Evolutionary conservation across 1,140 invertebrate species (phyloP).

Genomic region (Drosophila murphyi): DNA sequence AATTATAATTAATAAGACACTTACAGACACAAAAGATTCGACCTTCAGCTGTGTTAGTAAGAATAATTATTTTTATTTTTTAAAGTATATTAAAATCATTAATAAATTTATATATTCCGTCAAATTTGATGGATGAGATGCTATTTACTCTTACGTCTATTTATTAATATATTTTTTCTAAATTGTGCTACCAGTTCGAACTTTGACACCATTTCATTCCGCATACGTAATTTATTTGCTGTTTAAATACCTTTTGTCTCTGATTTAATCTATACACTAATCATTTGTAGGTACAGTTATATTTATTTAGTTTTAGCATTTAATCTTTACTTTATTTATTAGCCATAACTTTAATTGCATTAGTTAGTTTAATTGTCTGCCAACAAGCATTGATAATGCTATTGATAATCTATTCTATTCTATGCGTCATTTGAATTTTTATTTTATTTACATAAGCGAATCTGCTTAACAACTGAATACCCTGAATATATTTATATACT

Average conservation of each 20-base stretch:
- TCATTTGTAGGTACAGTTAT: background rate
- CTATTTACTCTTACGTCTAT: too few relatives aligned
- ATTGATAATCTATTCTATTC: background rate
- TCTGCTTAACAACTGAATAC: background rate
- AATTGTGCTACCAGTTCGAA: background rate
- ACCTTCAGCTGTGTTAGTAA: too few relatives aligned
- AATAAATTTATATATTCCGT: too few relatives aligned
- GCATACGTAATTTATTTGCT: background rate
- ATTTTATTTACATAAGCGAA: background rate
- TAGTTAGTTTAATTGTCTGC: background rate
- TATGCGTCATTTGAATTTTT: background rate
- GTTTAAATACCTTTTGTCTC: background rate
- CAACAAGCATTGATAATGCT: conserved; percentile 1
- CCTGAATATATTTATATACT: too few relatives aligned
- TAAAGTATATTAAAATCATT: too few relatives aligned
- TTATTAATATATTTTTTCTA: background rate
- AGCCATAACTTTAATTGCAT: background rate
- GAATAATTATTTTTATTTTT: too few relatives aligned
- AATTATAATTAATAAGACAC: too few relatives aligned
- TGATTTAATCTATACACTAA: background rate
- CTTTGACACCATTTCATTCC: background rate
- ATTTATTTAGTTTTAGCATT: background rate
- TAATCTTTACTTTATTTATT: background rate
- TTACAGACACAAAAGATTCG: too few relatives aligned
- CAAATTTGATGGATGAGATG: too few relatives aligned